Conservation (phyloP, 2,113 vertebrate species). For the Gymnorhina tibicen region DNA sequence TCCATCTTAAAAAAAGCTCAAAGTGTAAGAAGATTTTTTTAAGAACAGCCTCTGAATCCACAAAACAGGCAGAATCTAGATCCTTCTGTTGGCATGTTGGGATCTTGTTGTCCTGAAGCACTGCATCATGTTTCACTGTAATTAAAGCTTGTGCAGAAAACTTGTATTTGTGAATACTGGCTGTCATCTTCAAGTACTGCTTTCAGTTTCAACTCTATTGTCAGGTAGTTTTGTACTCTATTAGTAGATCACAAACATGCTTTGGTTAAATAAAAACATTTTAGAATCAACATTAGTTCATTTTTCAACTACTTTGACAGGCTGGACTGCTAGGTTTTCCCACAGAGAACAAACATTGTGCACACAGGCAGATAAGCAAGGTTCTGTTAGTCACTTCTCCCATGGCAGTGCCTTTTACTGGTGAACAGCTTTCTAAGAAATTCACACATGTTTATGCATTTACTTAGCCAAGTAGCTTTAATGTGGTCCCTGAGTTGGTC, state of each 20-base stretch:
- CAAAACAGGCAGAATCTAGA: background rate
- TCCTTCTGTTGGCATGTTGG: accelerated
- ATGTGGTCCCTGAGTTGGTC: background rate
- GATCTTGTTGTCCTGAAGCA: background rate
- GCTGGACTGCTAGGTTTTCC: background rate
- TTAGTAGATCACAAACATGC: background rate
- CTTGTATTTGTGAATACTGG: background rate
- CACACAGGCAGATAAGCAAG: background rate
- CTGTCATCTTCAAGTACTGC: background rate
- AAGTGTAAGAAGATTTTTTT: background rate
- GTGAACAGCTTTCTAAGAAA: background rate
- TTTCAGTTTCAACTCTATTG: background rate
- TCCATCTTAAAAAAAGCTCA: background rate
- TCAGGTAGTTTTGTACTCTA: background rate
- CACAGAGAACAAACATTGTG: background rate
- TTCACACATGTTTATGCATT: background rate
- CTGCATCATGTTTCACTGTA: background rate
- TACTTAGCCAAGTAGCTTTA: background rate
- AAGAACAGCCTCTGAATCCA: background rate
- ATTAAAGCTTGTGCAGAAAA: background rate
- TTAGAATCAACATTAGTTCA: background rate
- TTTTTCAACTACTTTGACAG: background rate
- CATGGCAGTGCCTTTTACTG: background rate
- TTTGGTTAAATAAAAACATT: background rate
- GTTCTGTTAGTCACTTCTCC: background rate